A percentile compares a stretch with the other conserved stretches of the same genome.
These are phyloP conservation scores for Discoglossus pictus DNA, from an alignment of 2,797 vertebrate genomes.

Conservation along the genomic window DNA sequence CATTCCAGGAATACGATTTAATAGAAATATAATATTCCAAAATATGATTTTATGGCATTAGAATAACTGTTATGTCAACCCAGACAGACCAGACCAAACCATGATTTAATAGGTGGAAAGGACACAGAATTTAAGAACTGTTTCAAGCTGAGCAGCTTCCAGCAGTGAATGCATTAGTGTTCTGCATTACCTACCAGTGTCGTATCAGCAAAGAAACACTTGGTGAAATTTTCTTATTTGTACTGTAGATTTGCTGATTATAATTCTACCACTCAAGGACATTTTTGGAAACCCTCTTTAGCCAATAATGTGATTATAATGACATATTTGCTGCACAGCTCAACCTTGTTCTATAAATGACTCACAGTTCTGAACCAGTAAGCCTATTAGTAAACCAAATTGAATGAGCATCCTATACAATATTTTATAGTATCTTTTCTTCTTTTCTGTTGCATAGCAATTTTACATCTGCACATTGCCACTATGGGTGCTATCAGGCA, in stretches of 20 bases:
- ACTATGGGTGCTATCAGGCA: slow-evolving; percentile 46
- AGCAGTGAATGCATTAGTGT: slow-evolving; percentile 51
- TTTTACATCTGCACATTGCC: slow-evolving; percentile 44
- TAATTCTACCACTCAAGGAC: slow-evolving; percentile 51
- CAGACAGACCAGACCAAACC: slow-evolving; percentile 28
- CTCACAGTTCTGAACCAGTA: slow-evolving; percentile 36
- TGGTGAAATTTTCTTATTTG: slow-evolving; percentile 52
- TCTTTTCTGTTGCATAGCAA: slow-evolving; percentile 40
- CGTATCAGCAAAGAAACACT: slow-evolving; percentile 50
- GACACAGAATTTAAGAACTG: slow-evolving; percentile 34
- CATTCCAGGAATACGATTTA: slow-evolving; percentile 36
- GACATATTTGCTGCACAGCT: slow-evolving; percentile 41
- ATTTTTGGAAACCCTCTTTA: slow-evolving; percentile 53
- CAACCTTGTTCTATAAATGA: slow-evolving; percentile 29
- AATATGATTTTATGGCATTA: slow-evolving; percentile 44
- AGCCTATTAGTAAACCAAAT: slow-evolving; percentile 47
- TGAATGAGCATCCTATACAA: slow-evolving; percentile 46
- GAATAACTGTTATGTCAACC: slow-evolving; percentile 42
- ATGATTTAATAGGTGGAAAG: slow-evolving; percentile 48
- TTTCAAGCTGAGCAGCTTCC: slow-evolving; percentile 47
- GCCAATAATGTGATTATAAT: slow-evolving; percentile 53
- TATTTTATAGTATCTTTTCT: slow-evolving; percentile 47
- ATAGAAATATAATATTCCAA: slow-evolving; percentile 50
- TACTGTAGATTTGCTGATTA: slow-evolving; percentile 51
- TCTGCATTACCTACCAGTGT: slow-evolving; percentile 43